Conservation (phyloP, 2,797 vertebrate genomes). For the Leontocebus nigricollis region DNA sequence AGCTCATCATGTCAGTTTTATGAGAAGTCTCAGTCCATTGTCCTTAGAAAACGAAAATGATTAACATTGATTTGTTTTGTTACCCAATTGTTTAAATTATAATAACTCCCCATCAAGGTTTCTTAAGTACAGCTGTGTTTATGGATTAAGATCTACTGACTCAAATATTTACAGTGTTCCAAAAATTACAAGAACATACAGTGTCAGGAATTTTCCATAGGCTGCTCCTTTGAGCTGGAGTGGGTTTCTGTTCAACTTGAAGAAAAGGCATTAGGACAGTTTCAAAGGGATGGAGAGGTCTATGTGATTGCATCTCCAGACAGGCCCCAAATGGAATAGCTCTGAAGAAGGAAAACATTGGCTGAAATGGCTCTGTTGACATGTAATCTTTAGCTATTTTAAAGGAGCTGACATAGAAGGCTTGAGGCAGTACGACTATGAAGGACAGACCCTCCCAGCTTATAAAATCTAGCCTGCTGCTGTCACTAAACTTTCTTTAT, state of each 20-base stretch:
- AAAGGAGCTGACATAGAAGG: not conserved
- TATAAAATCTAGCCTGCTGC: not conserved
- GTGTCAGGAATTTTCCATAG: constrained; percentile 86
- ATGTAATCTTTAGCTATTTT: not conserved
- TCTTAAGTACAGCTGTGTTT: constrained; percentile 89
- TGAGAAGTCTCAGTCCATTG: constrained; percentile 84
- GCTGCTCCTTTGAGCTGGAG: constrained; percentile 71
- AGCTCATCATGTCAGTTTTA: constrained; percentile 84
- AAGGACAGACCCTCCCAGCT: not conserved
- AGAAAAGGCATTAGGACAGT: constrained; percentile 46
- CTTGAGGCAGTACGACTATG: not conserved
- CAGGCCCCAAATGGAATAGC: not conserved
- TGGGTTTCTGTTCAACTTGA: constrained; percentile 69
- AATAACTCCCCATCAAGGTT: constrained; percentile 86
- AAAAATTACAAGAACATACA: constrained; percentile 85
- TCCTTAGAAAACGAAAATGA: constrained; percentile 86
- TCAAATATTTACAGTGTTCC: constrained; percentile 89
- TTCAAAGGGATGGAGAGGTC: not conserved
- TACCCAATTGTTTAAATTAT: constrained; percentile 88
- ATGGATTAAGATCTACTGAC: constrained; percentile 88
- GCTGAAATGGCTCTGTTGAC: not conserved
- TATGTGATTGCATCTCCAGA: not conserved
- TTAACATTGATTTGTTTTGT: constrained; percentile 86
- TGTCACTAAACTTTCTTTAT: not conserved
- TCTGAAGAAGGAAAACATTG: not conserved